Conservation (phyloP, 30 jellyfish, hydroid and myxozoan species). For the Sanderia malayensis region DNA sequence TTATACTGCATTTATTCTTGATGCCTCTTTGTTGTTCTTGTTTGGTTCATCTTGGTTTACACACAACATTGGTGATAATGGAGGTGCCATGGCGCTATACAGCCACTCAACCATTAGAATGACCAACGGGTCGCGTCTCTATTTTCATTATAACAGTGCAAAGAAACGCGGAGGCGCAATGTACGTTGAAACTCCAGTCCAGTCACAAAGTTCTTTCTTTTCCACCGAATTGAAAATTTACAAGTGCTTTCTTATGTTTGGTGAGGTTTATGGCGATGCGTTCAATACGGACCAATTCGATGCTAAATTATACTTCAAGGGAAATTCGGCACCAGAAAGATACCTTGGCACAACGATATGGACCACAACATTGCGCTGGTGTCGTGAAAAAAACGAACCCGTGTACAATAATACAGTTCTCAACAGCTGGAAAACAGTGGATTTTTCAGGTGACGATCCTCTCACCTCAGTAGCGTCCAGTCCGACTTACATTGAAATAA, state of each 20-base stretch:
- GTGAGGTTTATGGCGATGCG: slow-evolving; percentile 13
- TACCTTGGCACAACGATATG: slow-evolving; percentile 42
- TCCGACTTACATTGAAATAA: slow-evolving; percentile 28
- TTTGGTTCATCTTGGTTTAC: slow-evolving; percentile 21
- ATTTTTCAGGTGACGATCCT: slow-evolving; percentile 11
- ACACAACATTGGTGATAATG: slow-evolving; percentile 53
- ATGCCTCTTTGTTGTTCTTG: slow-evolving; percentile 19
- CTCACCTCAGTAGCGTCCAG: slow-evolving; percentile 53
- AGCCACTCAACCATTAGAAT: slow-evolving; percentile 53
- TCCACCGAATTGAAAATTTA: slow-evolving; percentile 52
- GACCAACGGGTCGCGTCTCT: slow-evolving; percentile 19
- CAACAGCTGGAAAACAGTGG: slow-evolving; percentile 45
- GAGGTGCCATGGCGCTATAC: slow-evolving; percentile 74
- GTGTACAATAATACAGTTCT: slow-evolving; percentile 33
- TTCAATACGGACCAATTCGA: slow-evolving; percentile 25
- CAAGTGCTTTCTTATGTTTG: slow-evolving; percentile 50
- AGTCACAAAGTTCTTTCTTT: slow-evolving; percentile 11
- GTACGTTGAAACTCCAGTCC: slow-evolving; percentile 47
- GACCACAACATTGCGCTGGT: slow-evolving; percentile 66
- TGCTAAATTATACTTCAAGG: slow-evolving; percentile 41
- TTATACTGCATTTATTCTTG: slow-evolving; percentile 57
- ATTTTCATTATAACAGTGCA: slow-evolving; percentile 54
- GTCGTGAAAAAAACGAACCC: slow-evolving; percentile 51
- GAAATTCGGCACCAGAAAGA: slow-evolving; percentile 38
- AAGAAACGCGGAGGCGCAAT: slow-evolving; percentile 72